Base-by-base conservation (phyloP, 2,888 invertebrate genomes). In the Mythimna ferrago region DNA sequence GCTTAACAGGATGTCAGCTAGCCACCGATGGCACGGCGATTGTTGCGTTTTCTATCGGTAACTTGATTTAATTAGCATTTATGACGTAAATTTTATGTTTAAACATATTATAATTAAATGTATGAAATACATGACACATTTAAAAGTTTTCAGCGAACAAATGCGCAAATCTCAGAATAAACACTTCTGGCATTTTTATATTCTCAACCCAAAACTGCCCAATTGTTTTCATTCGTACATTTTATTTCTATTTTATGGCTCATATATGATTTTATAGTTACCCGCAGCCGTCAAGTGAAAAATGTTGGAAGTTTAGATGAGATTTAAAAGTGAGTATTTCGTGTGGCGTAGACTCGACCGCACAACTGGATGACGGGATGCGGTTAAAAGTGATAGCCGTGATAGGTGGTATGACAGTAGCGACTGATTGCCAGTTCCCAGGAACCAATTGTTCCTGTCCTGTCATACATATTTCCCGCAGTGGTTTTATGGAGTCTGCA, bases 1-100 rank as follows among this genome's bases (percentile, higher is more conserved):
- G 85, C 86, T 63, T 66, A 87, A 89, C 89, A 87, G 88, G 89
- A 89, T 89, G 88, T 90, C 87, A 87, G 88, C 86, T 85, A 82
- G 83, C 73, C 83, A 78, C 80, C 76, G 85, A 86, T 83, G 85
- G 85, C 82, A 64, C 56, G 73, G 71, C 73, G 80, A 76, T 82
- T 82, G 80, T 81, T 84, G 82, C 83, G 77, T 86, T 86, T 84
- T 87, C 83, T 88, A 88, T 88, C 86, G 66, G 38, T 48, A 58
- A 69, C 61, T 62, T 85, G 75, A 84, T 85, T 83, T 80, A 71
- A 58, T 75, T 69, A 71, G 10, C 68, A 69, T 63, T 56, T 75
- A 78, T 68, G 56, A 57, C 71, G 32, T 76, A 73, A 38, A 65
- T 71, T 48, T n/a, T 0, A 19, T 19, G 10, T 21, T 58, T 41